Evolutionary conservation across 37 sponge, comb jelly and placozoan species (phyloP).

Genomic region (Ianthella basta): DNA sequence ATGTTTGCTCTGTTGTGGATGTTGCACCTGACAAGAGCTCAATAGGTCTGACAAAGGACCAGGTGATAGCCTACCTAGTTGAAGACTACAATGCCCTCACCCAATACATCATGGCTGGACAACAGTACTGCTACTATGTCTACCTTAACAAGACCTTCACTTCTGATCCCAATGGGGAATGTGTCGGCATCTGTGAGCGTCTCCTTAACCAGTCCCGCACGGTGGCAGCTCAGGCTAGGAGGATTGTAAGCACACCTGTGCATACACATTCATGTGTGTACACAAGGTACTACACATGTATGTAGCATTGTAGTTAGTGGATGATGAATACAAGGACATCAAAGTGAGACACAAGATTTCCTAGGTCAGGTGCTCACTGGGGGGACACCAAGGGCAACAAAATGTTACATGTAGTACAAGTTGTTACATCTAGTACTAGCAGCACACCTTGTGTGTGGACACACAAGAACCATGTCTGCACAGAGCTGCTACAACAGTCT

Average conservation of each 20-base stretch:
- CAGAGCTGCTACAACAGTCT: no score
- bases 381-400: no score
- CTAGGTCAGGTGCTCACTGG: no score
- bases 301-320: not conserved
- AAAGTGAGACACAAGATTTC: not conserved
- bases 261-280: not conserved
- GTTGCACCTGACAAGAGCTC: no score
- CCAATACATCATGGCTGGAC: not conserved
- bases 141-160: not conserved
- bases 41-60: no score
- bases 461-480: no score
- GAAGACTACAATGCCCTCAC: not conserved
- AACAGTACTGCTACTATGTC: constrained; percentile 7
- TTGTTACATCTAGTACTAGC: no score
- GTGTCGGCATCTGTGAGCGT: not conserved
- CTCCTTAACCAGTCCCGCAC: not conserved
- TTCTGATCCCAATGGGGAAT: not conserved
- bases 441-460: no score
- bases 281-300: no score
- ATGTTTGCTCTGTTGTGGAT: no score
- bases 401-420: no score
- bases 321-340: not conserved
- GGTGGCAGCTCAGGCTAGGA: not conserved
- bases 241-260: not conserved
- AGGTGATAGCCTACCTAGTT: no score